Percentiles rank a stretch among this genome's conserved stretches.
Evolutionary conservation across 2,888 invertebrate species (phyloP).

Genomic region (Ectemnius continuus): DNA sequence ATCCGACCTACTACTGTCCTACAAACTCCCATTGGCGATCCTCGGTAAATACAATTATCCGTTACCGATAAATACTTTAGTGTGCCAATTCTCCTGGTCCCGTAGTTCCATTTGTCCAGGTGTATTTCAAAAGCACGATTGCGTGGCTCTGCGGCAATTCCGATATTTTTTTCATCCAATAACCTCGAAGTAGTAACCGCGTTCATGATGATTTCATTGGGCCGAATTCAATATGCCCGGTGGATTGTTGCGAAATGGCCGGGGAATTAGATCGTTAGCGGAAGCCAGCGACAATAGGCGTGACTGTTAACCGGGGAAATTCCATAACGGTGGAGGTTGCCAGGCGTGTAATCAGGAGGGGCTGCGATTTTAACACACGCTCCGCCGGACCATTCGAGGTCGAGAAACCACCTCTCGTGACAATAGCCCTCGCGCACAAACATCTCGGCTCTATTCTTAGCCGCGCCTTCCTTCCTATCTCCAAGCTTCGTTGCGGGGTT

Average conservation of each 20-base stretch:
- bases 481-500: constrained; percentile 48
- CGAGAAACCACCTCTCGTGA: constrained; percentile 30
- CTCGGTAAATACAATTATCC: too few species aligned
- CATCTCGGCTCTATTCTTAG: constrained; percentile 32
- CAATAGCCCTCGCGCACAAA: constrained; percentile 34
- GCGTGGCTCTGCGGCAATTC: too few species aligned
- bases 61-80: too few species aligned
- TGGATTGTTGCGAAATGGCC: constrained; percentile 6
- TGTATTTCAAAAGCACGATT: too few species aligned
- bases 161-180: too few species aligned
- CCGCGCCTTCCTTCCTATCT: constrained; percentile 46
- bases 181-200: too few species aligned
- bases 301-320: constrained; percentile 35
- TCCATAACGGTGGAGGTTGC: background rate
- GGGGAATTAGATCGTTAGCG: constrained; percentile 19
- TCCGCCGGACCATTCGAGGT: constrained; percentile 14
- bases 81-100: too few species aligned
- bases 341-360: background rate
- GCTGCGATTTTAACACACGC: too few species aligned
- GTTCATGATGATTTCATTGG: too few species aligned
- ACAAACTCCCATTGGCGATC: too few species aligned
- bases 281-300: background rate
- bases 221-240: background rate
- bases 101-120: too few species aligned
- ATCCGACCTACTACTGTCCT: too few species aligned